Base-by-base conservation (phyloP, 2,888 invertebrate species). In the Megamerina dolium region DNA sequence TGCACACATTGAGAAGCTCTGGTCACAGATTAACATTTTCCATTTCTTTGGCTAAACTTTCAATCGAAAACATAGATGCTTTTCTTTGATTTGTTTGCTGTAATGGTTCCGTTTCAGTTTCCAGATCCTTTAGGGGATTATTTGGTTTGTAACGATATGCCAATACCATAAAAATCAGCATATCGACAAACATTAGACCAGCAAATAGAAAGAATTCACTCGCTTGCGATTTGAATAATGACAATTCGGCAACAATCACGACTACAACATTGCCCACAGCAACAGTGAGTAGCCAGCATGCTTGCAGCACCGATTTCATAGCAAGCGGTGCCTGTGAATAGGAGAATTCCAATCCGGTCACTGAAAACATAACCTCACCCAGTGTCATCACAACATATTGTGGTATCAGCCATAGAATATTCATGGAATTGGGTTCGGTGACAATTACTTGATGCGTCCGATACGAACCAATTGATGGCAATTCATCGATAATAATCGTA, bases 181-280 rank as follows among this genome's bases (percentile, higher is more conserved):
- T 90, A 58, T 90, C 91, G 3, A 79, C 65, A 31, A 83, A 70
- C 93, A 96, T 94, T 37, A 95, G 74, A 0, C 79, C 86, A 33
- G 92, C 87, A 66, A 92, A 96, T 18, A 95, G 73, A 75, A 92
- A 85, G 72, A 93, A 92, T 64, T 93, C 91, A 52, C 78, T 79
- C 46, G 86, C 84, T 87, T 94, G 78, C 12, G 78, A 79, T 1
- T 84, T 76, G 63, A 93, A 83, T 46, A 87, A 75, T 48, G 81
- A 78, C 9, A 81, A 77, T 65, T 90, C 85, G 13, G 92, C 88
- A 20, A 97, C 81, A 37, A 93, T 80, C 23, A 94, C 84, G 1
- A 96, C 95, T 43, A 99, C 83, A 4, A 96, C 73, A 71, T 96
- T 96, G 30, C 97, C 97, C 60, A 95, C 78, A 0, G 95, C 92